Evolutionary conservation across 2,113 vertebrate species (phyloP), one percentile per base, ranked within the genome.

Genomic region (Oreamnos americanus): DNA sequence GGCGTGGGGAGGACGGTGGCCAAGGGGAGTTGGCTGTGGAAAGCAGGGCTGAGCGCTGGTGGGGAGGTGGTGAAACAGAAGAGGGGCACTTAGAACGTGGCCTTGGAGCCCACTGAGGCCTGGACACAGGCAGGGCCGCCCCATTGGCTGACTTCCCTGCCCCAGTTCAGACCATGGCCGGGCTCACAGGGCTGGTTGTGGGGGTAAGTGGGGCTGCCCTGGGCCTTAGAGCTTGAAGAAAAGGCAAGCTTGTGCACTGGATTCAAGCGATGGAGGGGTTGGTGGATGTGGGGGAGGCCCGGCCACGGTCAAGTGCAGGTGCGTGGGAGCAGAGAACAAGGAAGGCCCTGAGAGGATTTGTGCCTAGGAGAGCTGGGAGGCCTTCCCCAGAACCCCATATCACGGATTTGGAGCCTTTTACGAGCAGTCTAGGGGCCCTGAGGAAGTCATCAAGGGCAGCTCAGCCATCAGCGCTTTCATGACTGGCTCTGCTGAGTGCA

Each of bases 1-100:
- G 28, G 25, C 17, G 2, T 14, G 21, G 53, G 67, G 78, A 17
- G n/a, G 39, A 1, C 0, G 2, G 60, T 0, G 21, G 36, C 36
- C 89, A 19, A 43, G 49, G 53, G 12, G 79, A 55, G 39, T 1
- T 51, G 62, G 51, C 79, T n/a, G 43, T 36, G 82, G 13, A 30
- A 13, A 53, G n/a, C 64, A 43, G 53, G 90, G 33, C 83, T 30
- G 15, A 53, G 47, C 76, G 1, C 79, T 30, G 10, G 11, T 0
- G 16, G 8, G 17, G 16, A 53, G 45, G 13, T 10, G 43, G 8
- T 7, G 7, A 43, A 43, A 12, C 11, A 33, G 55, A 39, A 26
- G n/a, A 39, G 7, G 12, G n/a, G 10, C 0, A 2, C 9, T 51
- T 23, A 57, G 26, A 62, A 6, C 6, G 4, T 28, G 51, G 45